These are phyloP conservation scores for Rhamphomyia laevipes DNA, from an alignment of 2,888 invertebrate species.

Conservation along the genomic window DNA sequence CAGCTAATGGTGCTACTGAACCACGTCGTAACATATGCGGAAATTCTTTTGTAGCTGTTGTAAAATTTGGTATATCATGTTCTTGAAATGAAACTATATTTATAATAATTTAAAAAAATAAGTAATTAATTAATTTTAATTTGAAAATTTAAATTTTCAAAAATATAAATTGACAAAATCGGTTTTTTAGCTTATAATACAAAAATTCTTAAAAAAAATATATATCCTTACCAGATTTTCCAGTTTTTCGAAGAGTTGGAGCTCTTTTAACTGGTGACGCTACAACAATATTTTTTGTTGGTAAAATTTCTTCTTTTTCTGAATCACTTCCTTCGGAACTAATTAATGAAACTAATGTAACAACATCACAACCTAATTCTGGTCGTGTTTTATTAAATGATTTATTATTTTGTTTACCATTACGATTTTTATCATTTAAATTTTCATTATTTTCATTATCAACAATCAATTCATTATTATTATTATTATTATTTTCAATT, in stretches of 20 bases:
- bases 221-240: slow-evolving; percentile 33
- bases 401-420: slow-evolving; percentile 18
- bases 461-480: slow-evolving; percentile 11
- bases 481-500: slow-evolving; percentile 1
- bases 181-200: no score
- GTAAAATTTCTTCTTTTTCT: slow-evolving; percentile 38
- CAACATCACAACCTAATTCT: slow-evolving; percentile 37
- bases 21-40: slow-evolving; percentile 33
- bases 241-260: slow-evolving; percentile 32
- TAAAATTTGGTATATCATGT: slow-evolving; percentile 30
- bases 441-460: slow-evolving; percentile 1
- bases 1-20: slow-evolving; percentile 34
- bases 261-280: slow-evolving; percentile 16
- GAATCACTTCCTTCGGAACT: slow-evolving; percentile 54
- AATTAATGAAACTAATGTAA: slow-evolving; percentile 55
- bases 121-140: no score
- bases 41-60: slow-evolving; percentile 32
- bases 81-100: slow-evolving; percentile 38
- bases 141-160: no score
- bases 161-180: no score
- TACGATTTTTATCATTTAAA: slow-evolving; percentile 2
- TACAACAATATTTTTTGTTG: slow-evolving; percentile 13
- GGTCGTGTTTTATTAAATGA: slow-evolving; percentile 26
- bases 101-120: not conserved
- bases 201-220: no score